Evolutionary conservation across 2,888 invertebrate species (phyloP).

Genomic region (Apodemia hepburni): DNA sequence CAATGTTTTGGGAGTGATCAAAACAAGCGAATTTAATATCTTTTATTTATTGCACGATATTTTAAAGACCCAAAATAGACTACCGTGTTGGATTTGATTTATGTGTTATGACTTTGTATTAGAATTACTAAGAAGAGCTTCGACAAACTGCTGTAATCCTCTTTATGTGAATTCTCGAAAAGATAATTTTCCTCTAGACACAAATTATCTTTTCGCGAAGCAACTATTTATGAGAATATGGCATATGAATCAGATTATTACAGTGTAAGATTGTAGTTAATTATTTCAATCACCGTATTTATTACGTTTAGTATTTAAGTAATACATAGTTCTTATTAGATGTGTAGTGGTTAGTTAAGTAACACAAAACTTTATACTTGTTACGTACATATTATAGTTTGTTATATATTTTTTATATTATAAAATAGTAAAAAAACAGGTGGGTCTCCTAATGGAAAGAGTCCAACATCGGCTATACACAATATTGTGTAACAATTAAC

Average conservation of each 20-base stretch:
- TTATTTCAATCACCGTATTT: neutral
- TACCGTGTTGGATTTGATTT: neutral
- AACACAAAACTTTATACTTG: too few species aligned
- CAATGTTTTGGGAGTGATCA: conserved; percentile 71
- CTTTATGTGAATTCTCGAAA: conserved; percentile 21
- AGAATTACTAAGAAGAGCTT: conserved; percentile 19
- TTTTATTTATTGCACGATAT: conserved; percentile 27
- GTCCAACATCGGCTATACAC: too few species aligned
- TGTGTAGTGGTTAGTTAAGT: too few species aligned
- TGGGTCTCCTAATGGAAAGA: too few species aligned
- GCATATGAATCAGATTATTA: neutral
- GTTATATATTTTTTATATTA: too few species aligned
- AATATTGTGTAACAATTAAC: too few species aligned
- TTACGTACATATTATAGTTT: too few species aligned
- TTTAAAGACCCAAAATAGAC: conserved; percentile 5
- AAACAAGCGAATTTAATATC: conserved; percentile 47
- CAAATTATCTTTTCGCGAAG: conserved; percentile 5
- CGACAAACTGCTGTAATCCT: conserved; percentile 19
- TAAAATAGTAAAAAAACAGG: too few species aligned
- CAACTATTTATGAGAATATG: neutral
- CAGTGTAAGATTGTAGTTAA: neutral
- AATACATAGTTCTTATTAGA: too few species aligned
- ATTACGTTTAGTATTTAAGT: neutral
- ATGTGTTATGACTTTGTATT: conserved; percentile 20
- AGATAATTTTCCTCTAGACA: conserved; percentile 13